Evolutionary conservation across 53 echinoderm and acorn worm genomes (phyloP).

Genomic region (Crossaster papposus): DNA sequence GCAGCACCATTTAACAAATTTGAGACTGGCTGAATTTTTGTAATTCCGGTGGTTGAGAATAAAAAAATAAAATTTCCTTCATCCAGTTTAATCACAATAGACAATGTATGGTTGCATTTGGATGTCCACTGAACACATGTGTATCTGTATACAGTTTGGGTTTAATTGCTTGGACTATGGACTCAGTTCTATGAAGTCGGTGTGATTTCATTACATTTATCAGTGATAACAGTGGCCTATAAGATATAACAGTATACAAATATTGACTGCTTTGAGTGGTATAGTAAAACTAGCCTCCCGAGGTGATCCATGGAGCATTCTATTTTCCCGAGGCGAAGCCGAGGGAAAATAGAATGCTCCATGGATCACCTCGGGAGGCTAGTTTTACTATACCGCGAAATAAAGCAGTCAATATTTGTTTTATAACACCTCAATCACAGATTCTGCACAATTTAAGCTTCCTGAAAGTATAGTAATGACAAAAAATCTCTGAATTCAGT

Average conservation of each 20-base stretch:
- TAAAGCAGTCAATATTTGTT: too few relatives aligned
- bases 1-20: not conserved
- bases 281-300: too few relatives aligned
- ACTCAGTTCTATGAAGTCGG: conserved; percentile 5
- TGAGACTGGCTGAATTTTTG: not conserved
- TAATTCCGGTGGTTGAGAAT: not conserved
- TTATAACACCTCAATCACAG: too few relatives aligned
- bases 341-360: too few relatives aligned
- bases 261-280: too few relatives aligned
- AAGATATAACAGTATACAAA: too few relatives aligned
- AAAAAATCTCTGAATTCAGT: too few relatives aligned
- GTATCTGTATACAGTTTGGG: not conserved
- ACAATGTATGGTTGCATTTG: not conserved
- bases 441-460: too few relatives aligned
- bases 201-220: conserved; percentile 41
- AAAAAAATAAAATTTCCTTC: not conserved
- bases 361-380: too few relatives aligned
- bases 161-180: not conserved
- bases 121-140: not conserved
- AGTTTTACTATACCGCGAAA: too few relatives aligned
- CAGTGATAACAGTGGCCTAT: conserved; percentile 33
- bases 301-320: too few relatives aligned
- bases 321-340: too few relatives aligned
- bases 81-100: not conserved
- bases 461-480: not conserved